These are phyloP conservation scores for Leucopsar rothschildi DNA, from an alignment of 2,113 vertebrate species.

Conservation along the genomic window DNA sequence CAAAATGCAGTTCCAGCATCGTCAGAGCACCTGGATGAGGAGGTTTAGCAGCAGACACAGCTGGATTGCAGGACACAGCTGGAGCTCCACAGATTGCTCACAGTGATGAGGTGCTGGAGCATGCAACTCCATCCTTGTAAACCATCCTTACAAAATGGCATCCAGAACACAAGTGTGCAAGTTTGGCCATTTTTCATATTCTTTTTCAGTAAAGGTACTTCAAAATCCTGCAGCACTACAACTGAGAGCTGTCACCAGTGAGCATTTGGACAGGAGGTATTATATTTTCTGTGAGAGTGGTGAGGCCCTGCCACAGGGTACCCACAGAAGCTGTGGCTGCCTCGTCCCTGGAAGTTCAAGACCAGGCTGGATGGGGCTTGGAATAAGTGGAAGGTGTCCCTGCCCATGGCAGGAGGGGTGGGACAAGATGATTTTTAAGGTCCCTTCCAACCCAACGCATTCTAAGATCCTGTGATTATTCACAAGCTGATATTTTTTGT, in stretches of 20 bases:
- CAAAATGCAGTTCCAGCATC: neutral
- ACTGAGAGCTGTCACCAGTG: neutral
- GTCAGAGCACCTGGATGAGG: accelerated
- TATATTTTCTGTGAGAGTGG: neutral
- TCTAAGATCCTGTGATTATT: neutral
- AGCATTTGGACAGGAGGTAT: neutral
- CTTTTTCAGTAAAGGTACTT: neutral
- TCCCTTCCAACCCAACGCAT: neutral
- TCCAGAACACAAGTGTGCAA: neutral
- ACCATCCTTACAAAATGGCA: neutral
- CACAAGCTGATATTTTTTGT: neutral
- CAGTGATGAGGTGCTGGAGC: neutral
- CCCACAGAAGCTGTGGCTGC: neutral
- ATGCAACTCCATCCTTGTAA: accelerated
- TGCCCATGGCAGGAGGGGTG: neutral
- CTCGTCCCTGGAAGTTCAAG: neutral
- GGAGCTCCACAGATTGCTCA: neutral
- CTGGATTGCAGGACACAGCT: neutral
- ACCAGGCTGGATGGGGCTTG: neutral
- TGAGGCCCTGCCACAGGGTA: neutral
- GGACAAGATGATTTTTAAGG: neutral
- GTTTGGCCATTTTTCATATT: neutral
- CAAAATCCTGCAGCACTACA: neutral
- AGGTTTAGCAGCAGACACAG: neutral
- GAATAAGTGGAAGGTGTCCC: neutral